Percentiles rank a stretch among this genome's conserved stretches.
These are phyloP conservation scores for Alethe diademata DNA, from an alignment of 2,113 vertebrate genomes.

Conservation along the genomic window DNA sequence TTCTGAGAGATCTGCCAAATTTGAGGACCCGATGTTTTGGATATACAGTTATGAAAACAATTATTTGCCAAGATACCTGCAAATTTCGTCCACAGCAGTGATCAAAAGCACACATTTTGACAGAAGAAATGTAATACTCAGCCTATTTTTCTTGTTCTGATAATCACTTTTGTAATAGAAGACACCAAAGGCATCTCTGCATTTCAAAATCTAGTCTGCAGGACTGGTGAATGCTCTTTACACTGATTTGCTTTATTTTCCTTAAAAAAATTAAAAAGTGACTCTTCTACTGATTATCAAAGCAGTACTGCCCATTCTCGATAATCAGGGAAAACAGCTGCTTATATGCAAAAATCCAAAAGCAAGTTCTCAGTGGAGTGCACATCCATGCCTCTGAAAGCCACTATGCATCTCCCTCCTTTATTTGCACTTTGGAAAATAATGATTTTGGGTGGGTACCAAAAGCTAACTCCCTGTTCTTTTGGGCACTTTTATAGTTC, in stretches of 20 bases:
- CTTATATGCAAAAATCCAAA: neutral
- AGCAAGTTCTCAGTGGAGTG: rapidly evolving
- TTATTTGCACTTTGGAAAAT: neutral
- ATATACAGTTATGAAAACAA: neutral
- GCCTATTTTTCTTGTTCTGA: neutral
- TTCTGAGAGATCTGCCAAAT: neutral
- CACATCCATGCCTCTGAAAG: neutral
- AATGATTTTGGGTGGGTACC: neutral
- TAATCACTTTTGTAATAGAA: neutral
- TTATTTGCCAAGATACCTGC: neutral
- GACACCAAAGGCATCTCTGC: neutral
- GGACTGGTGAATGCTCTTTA: neutral
- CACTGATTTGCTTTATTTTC: neutral
- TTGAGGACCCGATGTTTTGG: neutral
- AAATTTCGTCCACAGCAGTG: neutral
- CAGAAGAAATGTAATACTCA: neutral
- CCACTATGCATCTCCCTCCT: neutral
- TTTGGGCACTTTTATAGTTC: neutral
- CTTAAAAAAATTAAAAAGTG: neutral
- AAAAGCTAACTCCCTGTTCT: neutral
- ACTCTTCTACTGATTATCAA: neutral
- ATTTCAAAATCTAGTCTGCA: neutral
- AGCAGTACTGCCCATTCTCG: neutral
- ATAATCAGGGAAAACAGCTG: neutral
- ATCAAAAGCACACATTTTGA: neutral